These are phyloP conservation scores for Crepidodera aurea DNA, from an alignment of 2,888 invertebrate genomes.

Conservation along the genomic window DNA sequence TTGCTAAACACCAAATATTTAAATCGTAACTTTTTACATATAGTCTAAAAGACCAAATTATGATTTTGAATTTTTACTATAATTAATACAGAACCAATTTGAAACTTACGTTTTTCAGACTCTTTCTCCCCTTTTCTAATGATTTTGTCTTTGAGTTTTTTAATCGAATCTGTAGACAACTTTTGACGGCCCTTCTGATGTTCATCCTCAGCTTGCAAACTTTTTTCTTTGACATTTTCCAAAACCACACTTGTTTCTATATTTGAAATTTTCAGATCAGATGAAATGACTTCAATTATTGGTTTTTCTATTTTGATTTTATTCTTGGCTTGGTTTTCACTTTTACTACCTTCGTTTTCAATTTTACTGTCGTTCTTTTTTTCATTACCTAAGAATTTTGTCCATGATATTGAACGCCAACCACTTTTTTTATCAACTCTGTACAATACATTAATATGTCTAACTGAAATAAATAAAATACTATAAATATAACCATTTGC, in stretches of 20 bases:
- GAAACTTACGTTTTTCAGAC: constrained; percentile 43
- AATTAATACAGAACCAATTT: background rate
- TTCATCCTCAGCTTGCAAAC: constrained; percentile 45
- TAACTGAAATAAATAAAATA: constrained; percentile 14
- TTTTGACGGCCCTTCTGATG: constrained; percentile 19
- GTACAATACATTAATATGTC: constrained; percentile 34
- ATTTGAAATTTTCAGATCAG: constrained; percentile 36
- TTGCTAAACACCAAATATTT: constrained; percentile 43
- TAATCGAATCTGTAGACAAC: constrained; percentile 48
- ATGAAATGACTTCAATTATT: constrained; percentile 32
- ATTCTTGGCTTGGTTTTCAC: too few relatives aligned
- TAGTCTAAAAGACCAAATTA: background rate
- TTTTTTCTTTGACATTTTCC: constrained; percentile 55
- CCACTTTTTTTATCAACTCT: constrained; percentile 31
- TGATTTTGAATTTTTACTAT: background rate
- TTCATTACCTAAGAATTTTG: constrained; percentile 34
- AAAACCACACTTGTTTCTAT: constrained; percentile 43
- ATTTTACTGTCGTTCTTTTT: constrained; percentile 14
- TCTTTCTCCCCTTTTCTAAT: constrained; percentile 49
- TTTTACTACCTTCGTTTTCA: constrained; percentile 15
- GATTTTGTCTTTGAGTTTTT: constrained; percentile 55
- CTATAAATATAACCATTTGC: background rate
- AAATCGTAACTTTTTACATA: too few relatives aligned
- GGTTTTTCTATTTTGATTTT: constrained; percentile 36
- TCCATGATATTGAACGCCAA: constrained; percentile 37